Conservation (phyloP, 2,888 invertebrate species). For the Cheiracanthium punctorium region DNA sequence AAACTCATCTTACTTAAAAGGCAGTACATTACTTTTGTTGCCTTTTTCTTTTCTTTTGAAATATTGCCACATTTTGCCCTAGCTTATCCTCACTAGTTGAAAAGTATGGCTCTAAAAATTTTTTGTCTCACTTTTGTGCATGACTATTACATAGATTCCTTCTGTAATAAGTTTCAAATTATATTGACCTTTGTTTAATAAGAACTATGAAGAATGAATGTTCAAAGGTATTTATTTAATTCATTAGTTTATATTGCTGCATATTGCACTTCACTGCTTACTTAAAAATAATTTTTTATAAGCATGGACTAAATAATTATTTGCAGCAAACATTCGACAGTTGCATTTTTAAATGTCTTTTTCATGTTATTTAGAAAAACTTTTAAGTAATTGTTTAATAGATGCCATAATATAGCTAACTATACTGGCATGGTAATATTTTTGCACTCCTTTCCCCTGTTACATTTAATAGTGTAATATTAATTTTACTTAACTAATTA, state of each 20-base stretch:
- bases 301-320: neutral
- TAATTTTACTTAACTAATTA: too few relatives aligned
- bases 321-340: neutral
- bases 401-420: too few relatives aligned
- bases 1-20: conserved; percentile 9
- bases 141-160: neutral
- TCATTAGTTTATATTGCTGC: neutral
- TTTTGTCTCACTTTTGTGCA: neutral
- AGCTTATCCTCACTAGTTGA: conserved; percentile 9
- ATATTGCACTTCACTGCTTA: neutral
- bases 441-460: too few relatives aligned
- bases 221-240: neutral
- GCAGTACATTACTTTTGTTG: conserved; percentile 8
- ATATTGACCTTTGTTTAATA: neutral
- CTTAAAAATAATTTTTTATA: neutral
- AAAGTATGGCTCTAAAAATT: conserved; percentile 18
- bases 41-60: conserved; percentile 7
- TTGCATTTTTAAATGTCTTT: too few relatives aligned
- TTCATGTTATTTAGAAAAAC: too few relatives aligned
- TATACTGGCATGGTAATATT: too few relatives aligned
- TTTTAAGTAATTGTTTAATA: too few relatives aligned
- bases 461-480: too few relatives aligned
- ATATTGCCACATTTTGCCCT: conserved; percentile 31
- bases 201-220: neutral
- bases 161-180: neutral